These are phyloP conservation scores for Nettapus auritus DNA, from an alignment of 2,113 vertebrate genomes.

Conservation along the genomic window DNA sequence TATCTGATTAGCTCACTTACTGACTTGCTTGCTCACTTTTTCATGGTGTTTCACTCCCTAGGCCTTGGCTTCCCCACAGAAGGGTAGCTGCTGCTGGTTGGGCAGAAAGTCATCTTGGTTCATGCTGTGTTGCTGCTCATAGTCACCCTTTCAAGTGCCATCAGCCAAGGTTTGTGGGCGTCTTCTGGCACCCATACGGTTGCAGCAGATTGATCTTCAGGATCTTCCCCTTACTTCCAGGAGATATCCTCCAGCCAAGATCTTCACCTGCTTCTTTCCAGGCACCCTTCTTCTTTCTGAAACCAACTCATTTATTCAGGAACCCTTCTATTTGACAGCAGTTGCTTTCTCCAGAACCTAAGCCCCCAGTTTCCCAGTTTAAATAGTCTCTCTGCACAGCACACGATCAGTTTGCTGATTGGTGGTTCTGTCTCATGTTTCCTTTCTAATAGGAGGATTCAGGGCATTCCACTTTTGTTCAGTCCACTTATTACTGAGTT, in stretches of 20 bases:
- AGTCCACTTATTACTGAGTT: neutral
- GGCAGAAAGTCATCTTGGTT: neutral
- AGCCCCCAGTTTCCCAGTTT: neutral
- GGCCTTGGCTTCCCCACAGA: neutral
- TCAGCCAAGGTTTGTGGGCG: neutral
- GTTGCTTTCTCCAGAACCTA: neutral
- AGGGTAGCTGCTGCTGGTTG: neutral
- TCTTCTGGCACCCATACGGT: neutral
- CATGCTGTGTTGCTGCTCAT: neutral
- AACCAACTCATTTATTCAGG: neutral
- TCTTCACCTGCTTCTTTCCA: neutral
- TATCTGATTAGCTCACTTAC: neutral
- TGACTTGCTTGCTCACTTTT: rapidly evolving
- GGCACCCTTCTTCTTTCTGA: neutral
- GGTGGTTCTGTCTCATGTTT: neutral
- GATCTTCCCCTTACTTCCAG: neutral
- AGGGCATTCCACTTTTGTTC: neutral
- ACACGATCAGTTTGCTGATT: neutral
- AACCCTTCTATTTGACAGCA: neutral
- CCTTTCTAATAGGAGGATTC: neutral
- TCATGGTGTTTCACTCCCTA: rapidly evolving
- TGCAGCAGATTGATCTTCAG: neutral
- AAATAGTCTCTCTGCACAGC: neutral
- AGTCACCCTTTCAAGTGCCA: neutral
- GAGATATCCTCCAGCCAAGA: neutral